Evolutionary conservation across 35 echinoderm and acorn worm species (phyloP), one percentile per base, ranked within the genome.

Genomic region (Patiria miniata): DNA sequence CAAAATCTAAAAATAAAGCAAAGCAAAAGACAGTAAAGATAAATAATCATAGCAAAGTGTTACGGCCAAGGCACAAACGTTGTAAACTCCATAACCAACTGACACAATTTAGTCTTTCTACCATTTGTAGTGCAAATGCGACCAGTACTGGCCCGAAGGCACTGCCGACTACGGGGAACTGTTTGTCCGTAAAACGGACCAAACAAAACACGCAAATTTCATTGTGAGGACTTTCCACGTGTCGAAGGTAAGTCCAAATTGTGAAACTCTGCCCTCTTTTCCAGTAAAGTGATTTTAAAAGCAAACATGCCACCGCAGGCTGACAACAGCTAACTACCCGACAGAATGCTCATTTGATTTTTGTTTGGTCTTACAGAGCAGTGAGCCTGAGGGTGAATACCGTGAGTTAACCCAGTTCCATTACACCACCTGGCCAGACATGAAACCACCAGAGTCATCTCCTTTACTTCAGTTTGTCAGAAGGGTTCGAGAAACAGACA

Each of bases 91-190:
- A n/a, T n/a, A n/a, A 47, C 12, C 12, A 47, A 47, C 4, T 47
- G 12, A 12, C 4, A 47, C 12, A 47, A 6, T 47, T 47, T 4
- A 4, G 4, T 47, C 12, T 47, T 47, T 47, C 12, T 12, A 47
- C 12, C 4, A 47, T 47, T 47, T 12, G 21, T 73, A 73, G 65
- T 18, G 83, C 87, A 98, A 98, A 40, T 98, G 95, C 86, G 88
- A 89, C 40, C 91, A 98, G 51, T 98, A 98, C 52, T 98, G 95
- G 95, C 95, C 95, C 2, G 82, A 40, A 19, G 51, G 34, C 8
- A 14, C 21, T 36, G 12, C 4, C 4, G 65, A 73, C 19, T 84
- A 65, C 59, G 40, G 81, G 58, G 36, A 90, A 76, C 34, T 77
- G 56, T 51, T 79, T 39, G 77, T 98, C 60, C 26, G 23, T 0